phyloP scores from a whole-genome alignment of 2,113 vertebrate genomes.

The Paradoxurus hermaphroditus region DNA sequence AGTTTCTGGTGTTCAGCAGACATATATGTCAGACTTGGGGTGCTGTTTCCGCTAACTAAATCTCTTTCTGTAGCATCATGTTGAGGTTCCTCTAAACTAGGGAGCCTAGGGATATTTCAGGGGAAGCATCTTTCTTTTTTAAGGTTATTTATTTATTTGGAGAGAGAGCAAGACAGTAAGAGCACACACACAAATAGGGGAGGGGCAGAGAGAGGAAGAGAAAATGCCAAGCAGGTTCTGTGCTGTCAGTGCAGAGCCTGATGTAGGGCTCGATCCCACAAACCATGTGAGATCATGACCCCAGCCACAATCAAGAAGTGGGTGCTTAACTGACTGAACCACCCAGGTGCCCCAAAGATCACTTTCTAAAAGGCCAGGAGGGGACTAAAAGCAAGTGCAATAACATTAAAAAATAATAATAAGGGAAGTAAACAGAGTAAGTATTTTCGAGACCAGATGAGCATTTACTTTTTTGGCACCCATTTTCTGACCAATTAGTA shows the following conservation, averaged over 20 bases:
- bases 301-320: too few species aligned
- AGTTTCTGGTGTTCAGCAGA: background rate
- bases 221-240: too few species aligned
- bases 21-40: background rate
- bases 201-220: too few species aligned
- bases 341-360: background rate
- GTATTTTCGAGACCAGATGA: background rate
- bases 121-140: background rate
- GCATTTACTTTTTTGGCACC: background rate
- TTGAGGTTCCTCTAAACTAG: background rate
- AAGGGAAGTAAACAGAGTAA: background rate
- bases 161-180: too few species aligned
- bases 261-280: too few species aligned
- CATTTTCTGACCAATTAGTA: background rate
- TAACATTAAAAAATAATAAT: background rate
- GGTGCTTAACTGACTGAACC: too few species aligned
- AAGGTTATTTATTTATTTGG: too few species aligned
- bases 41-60: background rate
- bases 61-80: background rate
- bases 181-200: too few species aligned
- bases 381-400: background rate
- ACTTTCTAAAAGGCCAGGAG: background rate
- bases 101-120: background rate
- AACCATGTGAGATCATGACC: too few species aligned
- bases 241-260: too few species aligned